Evolutionary conservation across 1,140 invertebrate genomes (phyloP), one percentile per base, ranked within the genome.

Genomic region (Aphaenogaster rudis): DNA sequence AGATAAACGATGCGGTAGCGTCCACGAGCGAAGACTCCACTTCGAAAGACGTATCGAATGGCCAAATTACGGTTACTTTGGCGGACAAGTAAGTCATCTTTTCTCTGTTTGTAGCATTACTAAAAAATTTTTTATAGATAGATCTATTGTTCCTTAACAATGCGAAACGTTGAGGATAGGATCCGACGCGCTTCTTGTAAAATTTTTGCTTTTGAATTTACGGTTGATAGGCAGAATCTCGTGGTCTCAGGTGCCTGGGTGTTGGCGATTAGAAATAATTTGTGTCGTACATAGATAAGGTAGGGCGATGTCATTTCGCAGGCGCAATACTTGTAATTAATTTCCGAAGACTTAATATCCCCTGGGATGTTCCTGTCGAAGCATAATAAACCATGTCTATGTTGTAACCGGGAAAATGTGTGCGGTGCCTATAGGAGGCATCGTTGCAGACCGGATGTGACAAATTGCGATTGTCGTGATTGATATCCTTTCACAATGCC

Each of bases 61-160:
- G 93, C 89, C 94, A 95, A 86, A 95, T 95, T 86, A 95, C 93
- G 79, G 94, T 95, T 89, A 95, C 95, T 39, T 87, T 95, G 87
- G 93, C 93, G 69, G 95, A 95, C 87, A 94, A 94, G 94, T 94
- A 84, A 94, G 94, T 93, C 28, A 36, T 45, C 17, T 84, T 85
- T 82, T 17, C 21, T 39, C 4, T 21, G 3, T 71, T n/a, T 48
- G 13, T 36, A 48, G 50, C 33, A 4, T 57, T 28, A 67, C 4
- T 79, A 63, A 33, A 6, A 28, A 28, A 28, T 67, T 54, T 17
- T 39, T 71, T 28, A n/a, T 33, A 21, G 6, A 33, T 9, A 33
- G n/a, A 17, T 15, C 45, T n/a, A 28, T 21, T 64, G 21, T 17
- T 28, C 8, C 2, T 7, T 36, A 13, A 66, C 48, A 11, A 63